Evolutionary conservation across 2,888 invertebrate species (phyloP).

Genomic region (Mesorhabditis belari): DNA sequence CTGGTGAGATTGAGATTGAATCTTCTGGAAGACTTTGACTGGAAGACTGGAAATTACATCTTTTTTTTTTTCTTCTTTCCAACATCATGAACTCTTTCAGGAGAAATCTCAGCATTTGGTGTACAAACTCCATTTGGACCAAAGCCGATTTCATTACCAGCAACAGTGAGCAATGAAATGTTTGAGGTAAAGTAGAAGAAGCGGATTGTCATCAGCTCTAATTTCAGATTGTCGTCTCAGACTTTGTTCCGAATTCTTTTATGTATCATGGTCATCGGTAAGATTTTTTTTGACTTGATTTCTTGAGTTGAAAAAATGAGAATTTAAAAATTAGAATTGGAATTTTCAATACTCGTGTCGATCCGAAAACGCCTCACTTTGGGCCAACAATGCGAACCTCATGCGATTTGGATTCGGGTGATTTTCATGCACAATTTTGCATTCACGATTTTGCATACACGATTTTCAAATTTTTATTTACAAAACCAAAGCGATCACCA

Average conservation of each 20-base stretch:
- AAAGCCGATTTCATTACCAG: conserved; percentile 16
- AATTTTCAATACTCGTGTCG: conserved; percentile 48
- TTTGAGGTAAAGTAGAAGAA: not conserved
- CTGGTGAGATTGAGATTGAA: conserved; percentile 31
- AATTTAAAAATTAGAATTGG: conserved; percentile 20
- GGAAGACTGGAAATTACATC: not conserved
- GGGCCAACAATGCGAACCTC: conserved; percentile 51
- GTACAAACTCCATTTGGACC: conserved; percentile 32
- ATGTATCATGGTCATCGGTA: conserved; percentile 50
- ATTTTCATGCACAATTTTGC: too few relatives aligned
- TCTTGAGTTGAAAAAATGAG: not conserved
- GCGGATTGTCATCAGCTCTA: conserved; percentile 7
- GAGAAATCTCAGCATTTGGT: conserved; percentile 3
- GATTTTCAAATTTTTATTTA: too few relatives aligned
- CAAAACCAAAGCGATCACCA: too few relatives aligned
- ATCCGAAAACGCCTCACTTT: conserved; percentile 48
- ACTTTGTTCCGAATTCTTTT: conserved; percentile 47
- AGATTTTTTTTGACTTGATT: not conserved
- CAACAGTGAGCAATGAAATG: not conserved
- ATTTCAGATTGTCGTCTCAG: conserved; percentile 43
- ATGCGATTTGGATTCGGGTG: conserved; percentile 25
- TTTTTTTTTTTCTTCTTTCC: not conserved
- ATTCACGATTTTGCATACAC: too few relatives aligned
- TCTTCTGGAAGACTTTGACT: not conserved
- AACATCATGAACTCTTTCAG: too few relatives aligned